Conservation (phyloP, 1,140 invertebrate genomes). For the Euura saliciscinereae region DNA sequence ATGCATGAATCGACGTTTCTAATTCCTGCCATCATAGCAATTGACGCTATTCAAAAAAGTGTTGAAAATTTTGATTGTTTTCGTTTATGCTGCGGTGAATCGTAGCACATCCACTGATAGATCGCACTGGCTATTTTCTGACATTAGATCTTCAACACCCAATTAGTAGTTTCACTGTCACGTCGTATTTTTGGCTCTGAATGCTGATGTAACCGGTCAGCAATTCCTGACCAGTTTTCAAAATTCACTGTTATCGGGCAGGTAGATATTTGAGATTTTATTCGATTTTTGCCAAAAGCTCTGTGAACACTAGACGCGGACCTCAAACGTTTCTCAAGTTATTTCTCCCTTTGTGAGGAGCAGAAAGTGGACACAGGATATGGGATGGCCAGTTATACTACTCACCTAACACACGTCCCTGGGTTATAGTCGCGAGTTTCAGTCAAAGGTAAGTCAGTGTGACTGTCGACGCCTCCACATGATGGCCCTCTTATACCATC, state of each 20-base stretch:
- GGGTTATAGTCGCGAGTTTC: constrained; percentile 38
- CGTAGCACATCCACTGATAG: background rate
- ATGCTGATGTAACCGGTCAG: background rate
- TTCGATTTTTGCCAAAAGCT: no score
- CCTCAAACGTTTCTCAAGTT: no score
- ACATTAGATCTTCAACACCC: background rate
- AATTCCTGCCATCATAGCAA: background rate
- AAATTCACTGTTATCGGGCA: no score
- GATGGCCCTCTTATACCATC: constrained; percentile 52
- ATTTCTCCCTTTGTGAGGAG: background rate
- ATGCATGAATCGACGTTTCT: background rate
- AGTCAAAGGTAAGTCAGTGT: constrained; percentile 50
- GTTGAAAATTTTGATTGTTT: background rate
- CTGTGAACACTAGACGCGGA: no score
- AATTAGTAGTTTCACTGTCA: constrained; percentile 1
- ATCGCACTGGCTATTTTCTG: background rate
- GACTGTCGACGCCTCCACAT: constrained; percentile 53
- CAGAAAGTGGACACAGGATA: background rate
- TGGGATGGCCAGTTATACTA: constrained; percentile 20
- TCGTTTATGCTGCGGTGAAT: background rate
- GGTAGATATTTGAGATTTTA: no score
- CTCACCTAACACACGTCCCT: constrained; percentile 41
- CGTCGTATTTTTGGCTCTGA: background rate
- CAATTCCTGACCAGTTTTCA: no score
- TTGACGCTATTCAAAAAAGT: background rate